Evolutionary conservation across 2,113 vertebrate species (phyloP), one percentile per base, ranked within the genome.

Genomic region (Fregetta grallaria): DNA sequence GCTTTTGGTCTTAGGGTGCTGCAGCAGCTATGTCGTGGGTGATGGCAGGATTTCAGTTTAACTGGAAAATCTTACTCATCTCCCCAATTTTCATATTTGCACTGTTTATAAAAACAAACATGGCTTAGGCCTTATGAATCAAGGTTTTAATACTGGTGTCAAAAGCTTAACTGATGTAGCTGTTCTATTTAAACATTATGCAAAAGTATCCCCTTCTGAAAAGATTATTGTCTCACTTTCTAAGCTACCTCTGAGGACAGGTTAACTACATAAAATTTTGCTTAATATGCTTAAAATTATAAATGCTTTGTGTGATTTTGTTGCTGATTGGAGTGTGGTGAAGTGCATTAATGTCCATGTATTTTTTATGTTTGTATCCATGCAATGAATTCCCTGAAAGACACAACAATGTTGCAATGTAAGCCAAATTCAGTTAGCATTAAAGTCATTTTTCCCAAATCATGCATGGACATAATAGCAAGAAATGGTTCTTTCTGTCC

Each of bases 21-120:
- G 68, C 81, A 88, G 55, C 86, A 67, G 58, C 74, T 90, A 44
- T 62, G 56, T 90, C 0, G 0, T 61, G 56, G 15, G 34, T 58
- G 18, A 83, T 58, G 32, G 38, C 55, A 86, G 68, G 78, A 94
- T 90, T 96, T 90, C 84, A 85, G 61, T 78, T 85, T 88, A 70
- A 91, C 79, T 88, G 62, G 88, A 73, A 73, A 17, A 65, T 59
- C 68, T 86, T 78, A 52, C 63, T 96, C 81, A 84, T 85, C 87
- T 96, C 72, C 38, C 5, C 21, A 56, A 0, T 93, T 76, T 92
- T 94, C 22, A 29, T 91, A 90, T 71, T 81, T 22, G 6, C 11
- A 3, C 42, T 65, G 11, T 66, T 86, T 90, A 88, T 75, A 76
- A 85, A 90, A 84, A 15, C 58, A 85, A 70, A 47, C 27, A 58